Conservation (phyloP, 2,113 vertebrate species). For the Platanista minor region DNA sequence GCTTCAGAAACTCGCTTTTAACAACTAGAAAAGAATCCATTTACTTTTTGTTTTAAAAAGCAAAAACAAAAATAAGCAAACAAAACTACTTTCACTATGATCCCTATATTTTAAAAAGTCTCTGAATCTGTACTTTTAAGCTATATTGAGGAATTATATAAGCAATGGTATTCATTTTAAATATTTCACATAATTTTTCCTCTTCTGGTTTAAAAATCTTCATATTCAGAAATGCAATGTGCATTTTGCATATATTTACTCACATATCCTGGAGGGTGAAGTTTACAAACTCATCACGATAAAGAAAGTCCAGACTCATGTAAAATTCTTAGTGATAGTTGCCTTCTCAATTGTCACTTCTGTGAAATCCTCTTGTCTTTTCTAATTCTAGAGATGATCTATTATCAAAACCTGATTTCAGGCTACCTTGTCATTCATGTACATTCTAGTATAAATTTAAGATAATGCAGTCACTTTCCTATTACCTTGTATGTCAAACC, state of each 20-base stretch:
- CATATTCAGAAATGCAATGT: constrained; percentile 53
- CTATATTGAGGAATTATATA: constrained; percentile 64
- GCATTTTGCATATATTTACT: constrained; percentile 58
- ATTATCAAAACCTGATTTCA: not conserved
- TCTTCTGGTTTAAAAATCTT: constrained; percentile 56
- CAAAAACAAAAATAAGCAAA: constrained; percentile 19
- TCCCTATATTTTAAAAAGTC: constrained; percentile 53
- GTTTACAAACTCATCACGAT: constrained; percentile 37
- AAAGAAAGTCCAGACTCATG: not conserved
- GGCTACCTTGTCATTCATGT: not conserved
- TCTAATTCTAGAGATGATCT: not conserved
- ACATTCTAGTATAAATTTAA: not conserved
- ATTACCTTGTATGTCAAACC: not conserved
- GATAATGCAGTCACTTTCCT: not conserved
- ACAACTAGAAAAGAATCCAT: constrained; percentile 4
- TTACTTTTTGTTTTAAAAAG: not conserved
- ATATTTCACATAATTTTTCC: constrained; percentile 49
- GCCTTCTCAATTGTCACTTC: not conserved
- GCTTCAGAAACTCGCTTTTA: constrained; percentile 8
- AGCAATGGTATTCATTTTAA: constrained; percentile 46
- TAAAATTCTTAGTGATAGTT: not conserved
- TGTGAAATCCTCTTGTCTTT: not conserved
- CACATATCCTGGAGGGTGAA: not conserved
- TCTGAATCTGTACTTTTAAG: constrained; percentile 56
- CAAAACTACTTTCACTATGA: not conserved